Base-by-base conservation (phyloP, 1,140 invertebrate genomes). In the Aphaenogaster rudis region DNA sequence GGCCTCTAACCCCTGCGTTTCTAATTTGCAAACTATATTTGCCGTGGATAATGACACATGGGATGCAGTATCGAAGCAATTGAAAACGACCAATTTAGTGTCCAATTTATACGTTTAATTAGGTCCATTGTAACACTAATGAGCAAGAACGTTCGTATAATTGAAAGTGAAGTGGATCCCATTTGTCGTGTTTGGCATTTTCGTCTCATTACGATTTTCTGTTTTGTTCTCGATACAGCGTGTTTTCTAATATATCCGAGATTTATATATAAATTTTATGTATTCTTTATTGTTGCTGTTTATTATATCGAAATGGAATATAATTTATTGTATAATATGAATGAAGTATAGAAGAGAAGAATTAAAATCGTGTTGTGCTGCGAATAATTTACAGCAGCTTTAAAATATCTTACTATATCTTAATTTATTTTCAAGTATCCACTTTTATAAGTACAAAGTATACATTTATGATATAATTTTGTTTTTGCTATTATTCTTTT, bases 21-120 rank as follows among this genome's bases (percentile, higher is more conserved):
- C 80, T 84, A 84, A 84, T 84, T 84, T 50, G 42, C 39, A 17
- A 61, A 61, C 36, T 76, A 76, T 84, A 76, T 84, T 84, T 84
- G 9, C 67, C n/a, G 11, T 84, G 17, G 54, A 76, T 76, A 84
- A 84, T 84, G 69, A 74, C 69, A 76, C n/a, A 84, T 50, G 42
- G 42, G 17, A 61, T 61, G 17, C n/a, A 54, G 9, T 36, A 8
- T 67, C 33, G 57, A 59, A 84, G 42, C 69, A 84, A 74, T 36
- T 74, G 69, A 84, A 84, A 84, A 50, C 54, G 69, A 39, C 28
- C 39, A 84, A 84, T 84, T 61, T 39, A 48, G 69, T 15, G 54
- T 39, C 4, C 69, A 61, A 84, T 84, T 84, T 84, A 61, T 76
- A 74, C 80, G 69, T 74, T 84, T 76, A 84, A 84, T 84, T 84